Percentiles rank a stretch among this genome's conserved stretches.
Conservation (phyloP, 2,113 vertebrate species). For the Cryptoleucopteryx plumbea region DNA sequence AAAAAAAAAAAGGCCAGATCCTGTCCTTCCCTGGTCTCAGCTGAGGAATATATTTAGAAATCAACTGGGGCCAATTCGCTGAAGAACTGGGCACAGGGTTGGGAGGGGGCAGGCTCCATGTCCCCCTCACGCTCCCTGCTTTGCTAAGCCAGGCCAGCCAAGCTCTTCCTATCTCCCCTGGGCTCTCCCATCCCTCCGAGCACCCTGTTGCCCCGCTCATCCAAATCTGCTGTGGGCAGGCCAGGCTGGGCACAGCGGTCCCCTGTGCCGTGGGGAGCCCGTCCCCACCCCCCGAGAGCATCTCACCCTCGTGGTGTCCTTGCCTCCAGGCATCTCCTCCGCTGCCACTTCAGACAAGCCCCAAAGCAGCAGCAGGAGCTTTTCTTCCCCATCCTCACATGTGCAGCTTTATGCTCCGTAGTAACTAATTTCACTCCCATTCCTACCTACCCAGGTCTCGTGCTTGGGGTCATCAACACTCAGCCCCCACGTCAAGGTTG, state of each 20-base stretch:
- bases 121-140: fast-evolving
- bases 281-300: not conserved
- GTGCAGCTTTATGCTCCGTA: fast-evolving
- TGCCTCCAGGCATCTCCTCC: not conserved
- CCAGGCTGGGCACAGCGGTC: not conserved
- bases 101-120: not conserved
- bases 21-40: not conserved
- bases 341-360: not conserved
- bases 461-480: not conserved
- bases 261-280: not conserved
- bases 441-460: not conserved
- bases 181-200: not conserved
- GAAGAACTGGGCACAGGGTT: fast-evolving
- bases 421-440: not conserved
- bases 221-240: not conserved
- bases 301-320: not conserved
- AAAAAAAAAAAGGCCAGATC: not conserved
- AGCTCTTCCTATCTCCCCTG: not conserved
- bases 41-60: not conserved
- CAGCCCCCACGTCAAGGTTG: fast-evolving
- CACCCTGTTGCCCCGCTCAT: fast-evolving
- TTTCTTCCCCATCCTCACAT: not conserved
- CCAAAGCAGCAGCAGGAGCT: not conserved
- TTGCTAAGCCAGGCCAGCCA: not conserved
- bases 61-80: not conserved